Evolutionary conservation across 2,113 vertebrate species (phyloP).

Genomic region (Choloepus hoffmanni): DNA sequence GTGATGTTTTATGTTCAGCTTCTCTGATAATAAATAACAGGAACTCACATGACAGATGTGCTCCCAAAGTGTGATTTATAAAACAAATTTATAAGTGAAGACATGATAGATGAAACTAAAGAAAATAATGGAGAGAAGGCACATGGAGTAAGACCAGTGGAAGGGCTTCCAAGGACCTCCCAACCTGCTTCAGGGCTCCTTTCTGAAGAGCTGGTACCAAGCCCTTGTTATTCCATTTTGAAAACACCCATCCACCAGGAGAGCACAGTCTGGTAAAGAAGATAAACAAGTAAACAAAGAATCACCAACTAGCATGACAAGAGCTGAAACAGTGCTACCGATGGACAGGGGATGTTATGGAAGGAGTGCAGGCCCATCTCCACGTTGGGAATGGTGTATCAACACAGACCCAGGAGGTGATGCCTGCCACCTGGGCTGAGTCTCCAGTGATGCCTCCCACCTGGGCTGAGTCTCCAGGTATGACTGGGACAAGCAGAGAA

Average conservation of each 20-base stretch:
- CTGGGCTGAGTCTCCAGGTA: background rate
- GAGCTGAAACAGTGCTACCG: accelerated
- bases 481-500: background rate
- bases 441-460: background rate
- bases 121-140: background rate
- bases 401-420: background rate
- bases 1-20: conserved; percentile 63
- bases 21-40: conserved; percentile 72
- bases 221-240: background rate
- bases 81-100: conserved; percentile 47
- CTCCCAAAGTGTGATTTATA: background rate
- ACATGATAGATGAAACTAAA: conserved; percentile 46
- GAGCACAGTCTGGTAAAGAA: background rate
- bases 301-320: background rate
- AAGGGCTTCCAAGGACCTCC: background rate
- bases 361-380: background rate
- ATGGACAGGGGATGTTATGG: too few relatives aligned
- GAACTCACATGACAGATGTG: conserved; percentile 11
- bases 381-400: accelerated
- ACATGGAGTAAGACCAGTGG: background rate
- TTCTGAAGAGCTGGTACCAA: background rate
- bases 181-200: background rate
- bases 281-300: background rate
- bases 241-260: background rate
- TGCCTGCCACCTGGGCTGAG: too few relatives aligned